Conservation (phyloP, 2,113 vertebrate species). For the Tamias sibiricus region DNA sequence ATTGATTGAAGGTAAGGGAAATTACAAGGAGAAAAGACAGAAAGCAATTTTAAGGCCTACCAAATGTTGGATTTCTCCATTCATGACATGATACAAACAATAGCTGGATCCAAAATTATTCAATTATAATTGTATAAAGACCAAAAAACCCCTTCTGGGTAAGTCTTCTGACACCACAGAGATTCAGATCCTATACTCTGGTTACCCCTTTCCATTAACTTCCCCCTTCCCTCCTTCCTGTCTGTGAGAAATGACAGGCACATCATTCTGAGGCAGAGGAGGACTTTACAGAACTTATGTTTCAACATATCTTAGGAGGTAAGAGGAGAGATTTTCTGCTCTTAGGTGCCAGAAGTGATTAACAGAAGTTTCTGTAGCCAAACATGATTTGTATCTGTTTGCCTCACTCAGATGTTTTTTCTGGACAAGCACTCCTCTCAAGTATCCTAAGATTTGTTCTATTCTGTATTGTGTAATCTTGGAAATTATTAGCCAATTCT, state of each 20-base stretch:
- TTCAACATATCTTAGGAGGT: background rate
- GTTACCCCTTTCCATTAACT: background rate
- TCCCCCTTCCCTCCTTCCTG: background rate
- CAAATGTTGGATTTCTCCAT: background rate
- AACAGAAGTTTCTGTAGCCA: background rate
- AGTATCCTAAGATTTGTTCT: slow-evolving; percentile 10
- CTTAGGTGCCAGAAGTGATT: background rate
- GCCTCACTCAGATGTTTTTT: background rate
- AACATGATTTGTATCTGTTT: background rate
- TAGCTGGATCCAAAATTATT: background rate
- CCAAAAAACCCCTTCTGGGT: background rate
- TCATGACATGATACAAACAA: background rate
- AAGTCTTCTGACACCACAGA: background rate
- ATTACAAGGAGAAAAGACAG: slow-evolving; percentile 37
- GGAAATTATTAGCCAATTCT: slow-evolving; percentile 49
- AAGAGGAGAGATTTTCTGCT: background rate
- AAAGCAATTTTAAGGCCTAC: background rate
- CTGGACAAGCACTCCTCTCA: background rate
- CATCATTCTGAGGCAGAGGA: background rate
- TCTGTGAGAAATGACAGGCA: background rate
- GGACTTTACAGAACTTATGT: background rate
- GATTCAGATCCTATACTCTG: background rate
- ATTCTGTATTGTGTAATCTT: slow-evolving; percentile 23
- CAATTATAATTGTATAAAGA: background rate
- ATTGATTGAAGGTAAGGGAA: slow-evolving; percentile 23